These are phyloP conservation scores for Grus americana DNA, from an alignment of 2,113 vertebrate species.

Conservation along the genomic window DNA sequence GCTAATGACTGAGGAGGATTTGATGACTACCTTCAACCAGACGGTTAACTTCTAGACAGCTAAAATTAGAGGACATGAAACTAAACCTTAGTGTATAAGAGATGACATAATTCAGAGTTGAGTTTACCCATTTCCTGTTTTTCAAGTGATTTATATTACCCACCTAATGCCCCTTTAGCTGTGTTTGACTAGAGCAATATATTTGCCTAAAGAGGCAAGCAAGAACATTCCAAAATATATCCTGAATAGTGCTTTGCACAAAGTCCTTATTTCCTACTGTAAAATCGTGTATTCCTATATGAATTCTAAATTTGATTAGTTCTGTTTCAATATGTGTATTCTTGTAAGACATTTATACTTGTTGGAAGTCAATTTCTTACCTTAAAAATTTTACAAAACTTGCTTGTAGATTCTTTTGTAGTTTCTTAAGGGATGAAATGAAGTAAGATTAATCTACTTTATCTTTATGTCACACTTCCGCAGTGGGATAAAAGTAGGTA, in stretches of 20 bases:
- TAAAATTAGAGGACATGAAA: conserved; percentile 14
- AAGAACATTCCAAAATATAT: not conserved
- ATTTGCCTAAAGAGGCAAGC: conserved; percentile 4
- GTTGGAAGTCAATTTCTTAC: not conserved
- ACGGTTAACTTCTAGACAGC: not conserved
- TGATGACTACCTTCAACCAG: not conserved
- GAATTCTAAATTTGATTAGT: not conserved
- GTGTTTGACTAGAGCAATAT: not conserved
- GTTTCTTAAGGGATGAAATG: not conserved
- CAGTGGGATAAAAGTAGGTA: not conserved
- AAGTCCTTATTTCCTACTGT: not conserved
- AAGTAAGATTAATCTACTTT: not conserved
- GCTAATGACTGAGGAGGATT: not conserved
- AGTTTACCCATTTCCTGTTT: conserved; percentile 27
- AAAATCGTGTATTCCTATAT: not conserved
- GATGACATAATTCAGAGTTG: conserved; percentile 26
- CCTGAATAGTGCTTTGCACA: not conserved
- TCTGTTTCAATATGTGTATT: not conserved
- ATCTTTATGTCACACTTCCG: not conserved
- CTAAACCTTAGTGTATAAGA: not conserved
- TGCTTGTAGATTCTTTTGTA: not conserved
- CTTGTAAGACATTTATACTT: not conserved
- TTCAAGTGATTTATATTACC: conserved; percentile 43
- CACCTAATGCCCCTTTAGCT: not conserved
- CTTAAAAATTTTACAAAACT: not conserved